Evolutionary conservation across 2,797 vertebrate genomes (phyloP).

Genomic region (Enteromius trimaculatus): DNA sequence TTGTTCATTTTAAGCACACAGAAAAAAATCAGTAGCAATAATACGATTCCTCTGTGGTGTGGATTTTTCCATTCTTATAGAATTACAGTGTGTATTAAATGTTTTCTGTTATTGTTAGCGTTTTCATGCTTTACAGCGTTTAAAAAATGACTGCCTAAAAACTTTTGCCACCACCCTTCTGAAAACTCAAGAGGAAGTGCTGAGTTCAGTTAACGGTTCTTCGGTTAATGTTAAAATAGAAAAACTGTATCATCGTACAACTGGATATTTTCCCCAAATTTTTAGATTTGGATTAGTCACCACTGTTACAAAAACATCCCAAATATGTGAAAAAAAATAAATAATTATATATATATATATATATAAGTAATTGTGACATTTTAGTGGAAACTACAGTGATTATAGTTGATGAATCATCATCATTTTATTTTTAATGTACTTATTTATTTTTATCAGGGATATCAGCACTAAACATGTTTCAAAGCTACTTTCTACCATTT

Average conservation of each 20-base stretch:
- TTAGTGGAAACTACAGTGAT: not conserved
- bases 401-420: not conserved
- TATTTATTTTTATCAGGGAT: not conserved
- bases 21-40: not conserved
- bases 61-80: not conserved
- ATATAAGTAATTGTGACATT: not conserved
- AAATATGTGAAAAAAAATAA: not conserved
- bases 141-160: not conserved
- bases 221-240: not conserved
- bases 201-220: not conserved
- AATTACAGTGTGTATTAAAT: not conserved
- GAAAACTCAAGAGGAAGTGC: too few relatives aligned
- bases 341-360: too few relatives aligned
- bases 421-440: not conserved
- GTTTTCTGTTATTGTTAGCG: not conserved
- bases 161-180: not conserved
- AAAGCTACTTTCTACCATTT: not conserved
- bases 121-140: not conserved
- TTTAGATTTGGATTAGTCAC: not conserved
- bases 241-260: not conserved
- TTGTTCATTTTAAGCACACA: not conserved
- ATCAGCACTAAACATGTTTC: not conserved
- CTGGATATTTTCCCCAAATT: not conserved
- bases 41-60: not conserved
- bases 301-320: not conserved